phyloP scores from a whole-genome alignment of 2,888 invertebrate species.

The Microchrysa polita region DNA sequence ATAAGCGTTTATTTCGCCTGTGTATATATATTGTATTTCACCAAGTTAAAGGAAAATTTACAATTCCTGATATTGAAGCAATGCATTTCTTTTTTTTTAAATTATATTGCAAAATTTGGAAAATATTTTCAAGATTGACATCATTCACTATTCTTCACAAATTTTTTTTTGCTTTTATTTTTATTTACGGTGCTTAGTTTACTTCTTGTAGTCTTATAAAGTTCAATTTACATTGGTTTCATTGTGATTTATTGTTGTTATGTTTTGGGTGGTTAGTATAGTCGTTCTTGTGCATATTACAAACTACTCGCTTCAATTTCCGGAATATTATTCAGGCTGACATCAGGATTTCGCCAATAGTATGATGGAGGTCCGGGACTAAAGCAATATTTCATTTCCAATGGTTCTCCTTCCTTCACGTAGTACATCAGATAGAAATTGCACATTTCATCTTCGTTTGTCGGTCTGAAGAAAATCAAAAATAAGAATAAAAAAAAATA shows the following conservation, averaged over 20 bases:
- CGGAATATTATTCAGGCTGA: conserved; percentile 79
- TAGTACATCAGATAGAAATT: conserved; percentile 96
- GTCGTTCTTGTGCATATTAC: conserved; percentile 48
- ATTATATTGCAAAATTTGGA: background rate
- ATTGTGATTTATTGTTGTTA: no score
- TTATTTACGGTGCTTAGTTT: background rate
- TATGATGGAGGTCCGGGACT: conserved; percentile 84
- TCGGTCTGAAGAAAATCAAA: conserved; percentile 68
- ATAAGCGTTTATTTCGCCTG: background rate
- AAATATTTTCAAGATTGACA: background rate
- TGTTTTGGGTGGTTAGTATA: no score
- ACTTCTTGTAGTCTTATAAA: conserved; percentile 25
- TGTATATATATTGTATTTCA: no score
- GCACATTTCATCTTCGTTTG: conserved; percentile 93
- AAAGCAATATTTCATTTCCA: conserved; percentile 85
- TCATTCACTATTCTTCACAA: background rate
- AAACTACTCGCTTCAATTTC: conserved; percentile 72
- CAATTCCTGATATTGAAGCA: no score
- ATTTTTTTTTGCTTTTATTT: background rate
- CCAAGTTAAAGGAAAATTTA: no score
- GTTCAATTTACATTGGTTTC: conserved; percentile 1
- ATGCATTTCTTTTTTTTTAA: background rate
- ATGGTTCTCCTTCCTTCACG: conserved; percentile 78
- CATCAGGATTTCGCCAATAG: conserved; percentile 77
- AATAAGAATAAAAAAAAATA: background rate